Percentiles rank a stretch among this genome's conserved stretches.
Conservation (phyloP, 2,797 vertebrate species). For the Sciurus carolinensis region DNA sequence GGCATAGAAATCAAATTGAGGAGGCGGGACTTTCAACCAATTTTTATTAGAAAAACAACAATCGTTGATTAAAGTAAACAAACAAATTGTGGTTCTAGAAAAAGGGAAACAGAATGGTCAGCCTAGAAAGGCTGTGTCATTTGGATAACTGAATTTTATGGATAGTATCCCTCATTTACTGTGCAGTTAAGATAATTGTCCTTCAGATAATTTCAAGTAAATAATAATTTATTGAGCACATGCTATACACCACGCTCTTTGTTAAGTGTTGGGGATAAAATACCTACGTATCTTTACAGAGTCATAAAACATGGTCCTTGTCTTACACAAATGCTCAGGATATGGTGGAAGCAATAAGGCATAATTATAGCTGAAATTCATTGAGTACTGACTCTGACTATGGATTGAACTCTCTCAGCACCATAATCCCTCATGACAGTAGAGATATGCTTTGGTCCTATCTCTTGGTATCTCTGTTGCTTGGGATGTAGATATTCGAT, state of each 20-base stretch:
- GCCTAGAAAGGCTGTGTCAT: neutral
- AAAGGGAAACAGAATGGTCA: neutral
- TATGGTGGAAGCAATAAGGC: neutral
- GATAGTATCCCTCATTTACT: neutral
- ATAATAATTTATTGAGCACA: neutral
- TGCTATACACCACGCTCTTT: neutral
- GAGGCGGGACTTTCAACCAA: neutral
- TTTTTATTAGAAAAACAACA: conserved; percentile 18
- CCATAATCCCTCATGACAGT: neutral
- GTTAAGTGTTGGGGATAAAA: neutral
- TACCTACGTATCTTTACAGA: neutral
- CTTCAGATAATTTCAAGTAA: neutral
- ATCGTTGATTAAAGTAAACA: neutral
- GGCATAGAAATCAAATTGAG: neutral
- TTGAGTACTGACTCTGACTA: neutral
- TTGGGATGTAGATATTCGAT: neutral
- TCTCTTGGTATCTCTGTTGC: neutral
- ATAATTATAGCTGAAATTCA: neutral
- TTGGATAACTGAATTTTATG: conserved; percentile 9
- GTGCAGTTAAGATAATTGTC: neutral
- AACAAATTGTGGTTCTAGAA: neutral
- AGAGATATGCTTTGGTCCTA: neutral
- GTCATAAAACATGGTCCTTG: neutral
- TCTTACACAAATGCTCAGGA: neutral
- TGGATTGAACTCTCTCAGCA: neutral